Percentiles rank a stretch among this genome's conserved stretches.
Conservation (phyloP, 2,797 vertebrate species). For the Buceros bicornis region DNA sequence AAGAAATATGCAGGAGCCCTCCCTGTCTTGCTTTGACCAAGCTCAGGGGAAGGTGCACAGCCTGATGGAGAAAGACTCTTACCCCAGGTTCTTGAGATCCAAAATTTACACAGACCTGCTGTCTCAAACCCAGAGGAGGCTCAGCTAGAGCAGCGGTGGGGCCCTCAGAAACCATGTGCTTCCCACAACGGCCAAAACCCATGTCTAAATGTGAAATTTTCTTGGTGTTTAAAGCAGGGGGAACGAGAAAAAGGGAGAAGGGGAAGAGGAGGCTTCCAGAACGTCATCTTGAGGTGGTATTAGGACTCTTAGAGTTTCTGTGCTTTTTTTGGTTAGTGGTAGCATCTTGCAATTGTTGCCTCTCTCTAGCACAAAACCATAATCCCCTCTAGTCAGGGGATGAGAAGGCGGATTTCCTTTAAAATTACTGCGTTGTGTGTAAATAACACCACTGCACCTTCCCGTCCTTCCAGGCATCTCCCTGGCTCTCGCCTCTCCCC, state of each 20-base stretch:
- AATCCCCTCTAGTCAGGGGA: not conserved
- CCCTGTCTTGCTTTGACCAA: constrained; percentile 90
- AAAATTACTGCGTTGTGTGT: constrained; percentile 27
- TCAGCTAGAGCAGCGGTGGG: constrained; percentile 82
- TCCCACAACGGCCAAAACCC: constrained; percentile 64
- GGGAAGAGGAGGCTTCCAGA: constrained; percentile 36
- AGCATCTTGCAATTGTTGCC: constrained; percentile 30
- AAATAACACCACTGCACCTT: constrained; percentile 54
- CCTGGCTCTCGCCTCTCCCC: not conserved
- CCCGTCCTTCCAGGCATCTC: not conserved
- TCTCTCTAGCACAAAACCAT: constrained; percentile 43
- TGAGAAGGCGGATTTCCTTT: constrained; percentile 26
- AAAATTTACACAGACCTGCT: constrained; percentile 96
- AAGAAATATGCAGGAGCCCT: constrained; percentile 90
- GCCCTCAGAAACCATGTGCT: constrained; percentile 50
- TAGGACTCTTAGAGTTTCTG: constrained; percentile 10
- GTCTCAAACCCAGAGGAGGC: constrained; percentile 91
- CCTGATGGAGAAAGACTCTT: constrained; percentile 99
- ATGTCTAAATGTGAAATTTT: constrained; percentile 74
- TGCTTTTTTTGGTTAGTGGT: constrained; percentile 43
- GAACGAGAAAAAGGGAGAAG: constrained; percentile 12
- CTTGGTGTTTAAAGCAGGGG: constrained; percentile 52
- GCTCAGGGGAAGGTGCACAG: constrained; percentile 93
- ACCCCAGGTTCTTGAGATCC: constrained; percentile 95
- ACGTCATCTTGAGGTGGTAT: not conserved